Percentiles rank a stretch among this genome's conserved stretches.
Conservation (phyloP, 2,888 invertebrate genomes). For the Diogma glabrata region DNA sequence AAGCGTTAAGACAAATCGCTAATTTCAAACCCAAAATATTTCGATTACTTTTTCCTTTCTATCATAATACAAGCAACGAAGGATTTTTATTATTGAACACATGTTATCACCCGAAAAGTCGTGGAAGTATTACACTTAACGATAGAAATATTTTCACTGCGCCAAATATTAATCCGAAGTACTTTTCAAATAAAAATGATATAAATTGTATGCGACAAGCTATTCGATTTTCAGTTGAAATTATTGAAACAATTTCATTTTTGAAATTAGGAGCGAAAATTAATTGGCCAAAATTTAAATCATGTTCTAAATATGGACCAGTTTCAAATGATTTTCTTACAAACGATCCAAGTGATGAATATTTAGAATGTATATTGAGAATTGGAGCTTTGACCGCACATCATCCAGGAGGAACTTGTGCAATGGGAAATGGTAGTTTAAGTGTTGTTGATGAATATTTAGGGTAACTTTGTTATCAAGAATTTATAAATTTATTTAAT, state of each 20-base stretch:
- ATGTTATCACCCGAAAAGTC: slow-evolving; percentile 58
- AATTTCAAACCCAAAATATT: slow-evolving; percentile 55
- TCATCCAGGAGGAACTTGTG: slow-evolving; percentile 69
- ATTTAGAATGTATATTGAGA: slow-evolving; percentile 51
- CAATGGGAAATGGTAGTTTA: slow-evolving; percentile 44
- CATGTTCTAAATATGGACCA: slow-evolving; percentile 41
- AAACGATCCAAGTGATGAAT: slow-evolving; percentile 38
- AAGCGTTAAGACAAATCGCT: slow-evolving; percentile 48
- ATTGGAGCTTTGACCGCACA: slow-evolving; percentile 58
- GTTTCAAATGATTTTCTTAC: slow-evolving; percentile 36
- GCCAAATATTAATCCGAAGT: slow-evolving; percentile 64
- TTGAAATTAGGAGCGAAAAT: slow-evolving; percentile 47
- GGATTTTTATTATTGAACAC: slow-evolving; percentile 55
- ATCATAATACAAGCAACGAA: slow-evolving; percentile 49
- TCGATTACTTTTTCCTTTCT: slow-evolving; percentile 51
- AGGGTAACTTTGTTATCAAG: slow-evolving; percentile 35
- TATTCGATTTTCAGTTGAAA: slow-evolving; percentile 44
- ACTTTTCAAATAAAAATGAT: slow-evolving; percentile 50
- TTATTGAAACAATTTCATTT: slow-evolving; percentile 45
- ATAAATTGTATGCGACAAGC: slow-evolving; percentile 50
- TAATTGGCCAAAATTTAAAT: slow-evolving; percentile 51
- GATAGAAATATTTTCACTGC: slow-evolving; percentile 44
- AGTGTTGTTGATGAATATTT: slow-evolving; percentile 58
- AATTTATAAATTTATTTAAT: slow-evolving; percentile 8
- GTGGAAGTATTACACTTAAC: slow-evolving; percentile 50